A percentile compares a stretch with the other conserved stretches of the same genome.
Conservation (phyloP, 1,140 invertebrate genomes). For the Uloborus diversus region DNA sequence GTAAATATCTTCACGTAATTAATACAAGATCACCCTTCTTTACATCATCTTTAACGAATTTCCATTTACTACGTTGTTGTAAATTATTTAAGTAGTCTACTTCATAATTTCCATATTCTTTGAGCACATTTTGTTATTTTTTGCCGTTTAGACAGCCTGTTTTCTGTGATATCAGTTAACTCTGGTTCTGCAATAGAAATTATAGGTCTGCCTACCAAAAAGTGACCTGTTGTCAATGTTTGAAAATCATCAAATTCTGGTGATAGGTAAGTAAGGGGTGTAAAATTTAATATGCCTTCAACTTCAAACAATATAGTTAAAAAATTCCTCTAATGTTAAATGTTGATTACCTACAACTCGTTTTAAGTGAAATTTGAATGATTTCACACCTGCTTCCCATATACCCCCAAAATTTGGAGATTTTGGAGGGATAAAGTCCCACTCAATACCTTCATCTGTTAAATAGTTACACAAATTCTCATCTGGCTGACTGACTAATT, state of each 20-base stretch:
- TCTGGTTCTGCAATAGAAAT: constrained; percentile 57
- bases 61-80: background rate
- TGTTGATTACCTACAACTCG: constrained; percentile 11
- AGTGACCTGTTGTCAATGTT: constrained; percentile 60
- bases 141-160: constrained; percentile 58
- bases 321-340: constrained; percentile 60
- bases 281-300: constrained; percentile 63
- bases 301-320: constrained; percentile 61
- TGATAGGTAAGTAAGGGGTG: constrained; percentile 59
- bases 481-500: background rate
- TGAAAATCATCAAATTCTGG: constrained; percentile 61
- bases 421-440: constrained; percentile 65
- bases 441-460: background rate
- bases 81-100: constrained; percentile 61
- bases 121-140: constrained; percentile 48
- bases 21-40: too few species aligned
- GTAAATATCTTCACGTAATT: too few species aligned
- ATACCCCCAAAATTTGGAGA: constrained; percentile 63
- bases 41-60: too few species aligned
- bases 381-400: constrained; percentile 54
- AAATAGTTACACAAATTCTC: background rate
- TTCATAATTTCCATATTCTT: constrained; percentile 63
- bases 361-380: constrained; percentile 59
- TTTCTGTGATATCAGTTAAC: constrained; percentile 29
- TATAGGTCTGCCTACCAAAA: constrained; percentile 14